phyloP scores from a whole-genome alignment of 2,113 vertebrate genomes.

The Peromyscus leucopus region DNA sequence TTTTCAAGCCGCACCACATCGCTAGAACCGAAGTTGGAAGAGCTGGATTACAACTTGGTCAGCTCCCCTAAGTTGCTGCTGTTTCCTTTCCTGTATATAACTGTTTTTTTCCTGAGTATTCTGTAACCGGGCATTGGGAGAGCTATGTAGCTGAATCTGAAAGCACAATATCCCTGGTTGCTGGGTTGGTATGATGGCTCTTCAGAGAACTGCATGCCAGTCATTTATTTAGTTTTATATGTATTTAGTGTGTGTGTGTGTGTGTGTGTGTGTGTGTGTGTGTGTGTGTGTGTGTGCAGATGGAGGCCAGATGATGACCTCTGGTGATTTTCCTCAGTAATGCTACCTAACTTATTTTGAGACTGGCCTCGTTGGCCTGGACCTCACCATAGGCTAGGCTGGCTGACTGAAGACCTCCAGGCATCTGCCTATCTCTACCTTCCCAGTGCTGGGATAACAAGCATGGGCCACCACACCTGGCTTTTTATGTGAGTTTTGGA shows the following conservation, averaged over 20 bases:
- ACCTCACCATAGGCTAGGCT: not conserved
- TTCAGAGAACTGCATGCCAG: not conserved
- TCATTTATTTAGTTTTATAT: not conserved
- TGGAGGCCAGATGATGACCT: not conserved
- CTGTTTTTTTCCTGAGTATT: not conserved
- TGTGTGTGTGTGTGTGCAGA: not conserved
- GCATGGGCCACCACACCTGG: not conserved
- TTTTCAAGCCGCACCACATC: conserved; percentile 91
- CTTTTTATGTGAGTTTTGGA: not conserved
- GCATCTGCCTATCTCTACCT: not conserved
- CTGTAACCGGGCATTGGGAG: not conserved
- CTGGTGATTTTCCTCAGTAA: not conserved
- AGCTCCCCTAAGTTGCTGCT: not conserved
- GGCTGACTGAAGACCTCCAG: too few relatives aligned
- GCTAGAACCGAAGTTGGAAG: conserved; percentile 79
- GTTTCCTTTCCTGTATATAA: not conserved
- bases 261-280: not conserved
- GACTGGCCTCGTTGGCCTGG: not conserved
- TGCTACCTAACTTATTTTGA: not conserved
- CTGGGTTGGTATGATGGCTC: not conserved
- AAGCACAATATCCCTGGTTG: not conserved
- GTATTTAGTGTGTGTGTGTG: not conserved
- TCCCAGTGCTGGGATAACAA: not conserved
- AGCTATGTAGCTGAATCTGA: not conserved
- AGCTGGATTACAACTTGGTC: not conserved